phyloP scores from a whole-genome alignment of 2,113 vertebrate genomes.

The Muntiacus reevesi region DNA sequence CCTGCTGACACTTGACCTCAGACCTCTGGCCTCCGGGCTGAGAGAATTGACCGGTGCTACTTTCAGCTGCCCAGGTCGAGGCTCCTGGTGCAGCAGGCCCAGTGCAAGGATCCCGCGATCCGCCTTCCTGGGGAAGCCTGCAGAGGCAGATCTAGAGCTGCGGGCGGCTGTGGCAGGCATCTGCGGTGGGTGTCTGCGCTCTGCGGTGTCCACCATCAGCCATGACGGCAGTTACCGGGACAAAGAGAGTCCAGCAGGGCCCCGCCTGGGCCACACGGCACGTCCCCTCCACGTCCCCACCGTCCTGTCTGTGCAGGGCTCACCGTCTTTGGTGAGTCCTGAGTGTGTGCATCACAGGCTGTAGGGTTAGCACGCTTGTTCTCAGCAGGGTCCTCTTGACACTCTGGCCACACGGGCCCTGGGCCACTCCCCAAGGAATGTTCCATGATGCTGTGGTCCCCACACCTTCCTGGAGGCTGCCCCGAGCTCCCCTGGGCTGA shows the following conservation, averaged over 20 bases:
- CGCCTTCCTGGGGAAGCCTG: no score
- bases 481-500: accelerated
- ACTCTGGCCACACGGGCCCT: not conserved
- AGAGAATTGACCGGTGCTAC: accelerated
- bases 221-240: not conserved
- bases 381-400: not conserved
- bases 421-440: not conserved
- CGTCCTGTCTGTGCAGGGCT: not conserved
- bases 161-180: accelerated
- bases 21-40: no score
- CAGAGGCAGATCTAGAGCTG: not conserved
- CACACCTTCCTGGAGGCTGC: accelerated
- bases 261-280: accelerated
- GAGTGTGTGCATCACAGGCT: not conserved
- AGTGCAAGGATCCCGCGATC: accelerated
- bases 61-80: not conserved
- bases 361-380: not conserved
- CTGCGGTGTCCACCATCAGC: not conserved
- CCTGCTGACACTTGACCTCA: not conserved
- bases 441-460: accelerated
- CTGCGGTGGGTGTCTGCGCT: not conserved
- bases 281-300: not conserved
- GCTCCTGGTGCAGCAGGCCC: accelerated
- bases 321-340: not conserved
- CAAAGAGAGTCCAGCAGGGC: accelerated